Percentiles rank a stretch among this genome's conserved stretches.
Conservation (phyloP, 2,888 invertebrate genomes). For the Brassicogethes aeneus region DNA sequence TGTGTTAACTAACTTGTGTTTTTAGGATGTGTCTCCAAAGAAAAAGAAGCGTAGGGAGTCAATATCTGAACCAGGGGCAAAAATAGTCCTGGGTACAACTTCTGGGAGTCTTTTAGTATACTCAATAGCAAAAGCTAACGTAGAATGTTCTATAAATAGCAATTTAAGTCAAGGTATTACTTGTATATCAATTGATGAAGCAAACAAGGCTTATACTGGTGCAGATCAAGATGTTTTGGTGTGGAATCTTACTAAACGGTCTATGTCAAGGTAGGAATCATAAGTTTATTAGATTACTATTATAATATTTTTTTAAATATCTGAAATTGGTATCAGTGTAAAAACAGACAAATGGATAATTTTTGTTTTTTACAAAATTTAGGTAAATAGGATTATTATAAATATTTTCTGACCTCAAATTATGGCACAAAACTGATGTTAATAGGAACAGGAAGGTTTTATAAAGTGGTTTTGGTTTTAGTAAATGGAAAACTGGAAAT, state of each 20-base stretch:
- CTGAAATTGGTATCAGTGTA: constrained; percentile 5
- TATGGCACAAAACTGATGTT: no score
- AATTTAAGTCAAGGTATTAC: constrained; percentile 31
- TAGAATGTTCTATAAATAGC: constrained; percentile 50
- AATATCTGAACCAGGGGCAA: constrained; percentile 37
- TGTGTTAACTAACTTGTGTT: constrained; percentile 10
- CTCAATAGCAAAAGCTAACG: constrained; percentile 55
- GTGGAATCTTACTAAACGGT: constrained; percentile 47
- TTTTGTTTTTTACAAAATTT: no score
- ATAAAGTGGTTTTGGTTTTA: no score
- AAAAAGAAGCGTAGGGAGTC: constrained; percentile 42
- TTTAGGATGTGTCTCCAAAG: constrained; percentile 40
- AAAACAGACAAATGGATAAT: no score
- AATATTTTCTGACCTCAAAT: no score
- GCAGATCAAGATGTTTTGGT: constrained; percentile 46
- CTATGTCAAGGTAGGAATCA: constrained; percentile 44
- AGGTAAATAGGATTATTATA: no score
- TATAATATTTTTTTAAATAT: constrained; percentile 1
- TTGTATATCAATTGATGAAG: constrained; percentile 51
- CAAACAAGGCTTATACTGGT: constrained; percentile 47
- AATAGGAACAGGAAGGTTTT: no score
- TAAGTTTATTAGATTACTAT: no score
- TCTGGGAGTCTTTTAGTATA: constrained; percentile 66
- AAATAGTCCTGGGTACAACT: constrained; percentile 64
- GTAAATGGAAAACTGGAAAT: constrained; percentile 58